Percentiles rank a stretch among this genome's conserved stretches.
These are phyloP conservation scores for Ceratosolen solmsi DNA, from an alignment of 1,140 invertebrate species.

Conservation along the genomic window DNA sequence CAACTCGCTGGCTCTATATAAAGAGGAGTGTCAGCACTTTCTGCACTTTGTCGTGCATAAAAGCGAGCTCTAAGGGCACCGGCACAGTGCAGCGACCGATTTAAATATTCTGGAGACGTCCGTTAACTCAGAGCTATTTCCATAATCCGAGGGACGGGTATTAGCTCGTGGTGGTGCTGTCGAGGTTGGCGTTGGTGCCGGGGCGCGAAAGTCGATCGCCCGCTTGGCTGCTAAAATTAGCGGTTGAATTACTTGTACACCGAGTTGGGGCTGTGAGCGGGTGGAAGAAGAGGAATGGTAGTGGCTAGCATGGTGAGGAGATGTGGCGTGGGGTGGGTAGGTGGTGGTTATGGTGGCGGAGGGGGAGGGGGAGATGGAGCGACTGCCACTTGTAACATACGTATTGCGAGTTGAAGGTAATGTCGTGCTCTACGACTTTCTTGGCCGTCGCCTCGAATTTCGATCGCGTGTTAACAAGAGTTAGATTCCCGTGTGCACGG, in stretches of 20 bases:
- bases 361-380: not conserved
- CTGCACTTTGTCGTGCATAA: slow-evolving; percentile 18
- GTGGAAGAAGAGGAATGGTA: not conserved
- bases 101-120: slow-evolving; percentile 23
- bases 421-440: slow-evolving; percentile 10
- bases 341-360: not conserved
- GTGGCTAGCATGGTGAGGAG: not conserved
- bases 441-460: slow-evolving; percentile 4
- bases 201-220: slow-evolving; percentile 23
- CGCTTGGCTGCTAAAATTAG: slow-evolving; percentile 25
- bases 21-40: not conserved
- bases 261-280: too few relatives aligned
- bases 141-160: slow-evolving; percentile 22
- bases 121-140: slow-evolving; percentile 4
- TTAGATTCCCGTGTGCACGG: not conserved
- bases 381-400: not conserved
- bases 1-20: not conserved
- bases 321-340: not conserved
- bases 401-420: not conserved
- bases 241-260: slow-evolving; percentile 3
- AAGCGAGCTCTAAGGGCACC: not conserved
- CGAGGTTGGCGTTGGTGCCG: not conserved
- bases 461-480: slow-evolving; percentile 23
- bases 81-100: not conserved
- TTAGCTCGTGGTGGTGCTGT: not conserved